These are phyloP conservation scores for Dallia pectoralis DNA, from an alignment of 2,797 vertebrate genomes.

Conservation along the genomic window DNA sequence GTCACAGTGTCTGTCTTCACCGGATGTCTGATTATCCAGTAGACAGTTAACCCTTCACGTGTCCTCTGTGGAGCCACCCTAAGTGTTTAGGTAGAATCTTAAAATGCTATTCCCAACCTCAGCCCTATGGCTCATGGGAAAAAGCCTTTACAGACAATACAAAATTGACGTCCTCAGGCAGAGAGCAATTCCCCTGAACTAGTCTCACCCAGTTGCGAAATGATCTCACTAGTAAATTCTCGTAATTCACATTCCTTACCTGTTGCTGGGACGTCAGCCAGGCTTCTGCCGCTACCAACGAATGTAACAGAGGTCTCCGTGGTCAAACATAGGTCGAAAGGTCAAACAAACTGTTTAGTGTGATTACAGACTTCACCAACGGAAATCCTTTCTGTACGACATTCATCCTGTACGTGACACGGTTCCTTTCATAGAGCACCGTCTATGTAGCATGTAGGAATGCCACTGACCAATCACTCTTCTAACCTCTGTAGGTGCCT, in stretches of 20 bases:
- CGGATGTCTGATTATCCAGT: no score
- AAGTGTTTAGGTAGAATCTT: no score
- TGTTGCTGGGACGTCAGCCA: conserved; percentile 39
- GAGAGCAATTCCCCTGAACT: conserved; percentile 9
- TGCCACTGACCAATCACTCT: background rate
- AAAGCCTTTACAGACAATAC: conserved; percentile 7
- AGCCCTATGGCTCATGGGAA: background rate
- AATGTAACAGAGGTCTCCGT: conserved; percentile 12
- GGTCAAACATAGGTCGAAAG: conserved; percentile 13
- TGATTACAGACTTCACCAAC: conserved; percentile 16
- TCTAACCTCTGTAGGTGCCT: no score
- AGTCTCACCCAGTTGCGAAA: conserved; percentile 30
- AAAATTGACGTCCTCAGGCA: conserved; percentile 18
- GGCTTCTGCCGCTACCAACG: conserved; percentile 9
- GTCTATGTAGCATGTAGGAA: conserved; percentile 6
- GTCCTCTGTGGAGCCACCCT: no score
- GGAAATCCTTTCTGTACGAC: conserved; percentile 16
- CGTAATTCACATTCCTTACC: conserved; percentile 43
- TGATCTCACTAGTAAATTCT: conserved; percentile 26
- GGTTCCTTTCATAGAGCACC: no score
- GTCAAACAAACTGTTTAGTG: conserved; percentile 44
- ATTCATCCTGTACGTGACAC: conserved; percentile 1
- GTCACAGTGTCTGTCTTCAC: conserved; percentile 1
- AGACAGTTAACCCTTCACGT: no score
- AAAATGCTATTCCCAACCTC: no score